phyloP scores from a whole-genome alignment of 2,888 invertebrate genomes.

The Microplitis deprimator region DNA sequence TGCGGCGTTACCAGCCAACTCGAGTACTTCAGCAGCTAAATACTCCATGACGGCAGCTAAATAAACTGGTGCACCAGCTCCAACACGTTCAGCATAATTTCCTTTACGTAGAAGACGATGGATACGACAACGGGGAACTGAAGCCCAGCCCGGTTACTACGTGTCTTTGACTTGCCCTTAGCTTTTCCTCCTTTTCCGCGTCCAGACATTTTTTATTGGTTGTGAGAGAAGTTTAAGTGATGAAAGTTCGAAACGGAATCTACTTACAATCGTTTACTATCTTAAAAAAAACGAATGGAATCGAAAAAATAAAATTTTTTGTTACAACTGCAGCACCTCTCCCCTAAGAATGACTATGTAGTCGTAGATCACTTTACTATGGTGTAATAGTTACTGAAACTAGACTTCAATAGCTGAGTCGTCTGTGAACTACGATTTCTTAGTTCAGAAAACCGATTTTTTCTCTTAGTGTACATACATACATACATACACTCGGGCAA shows the following conservation, averaged over 20 bases:
- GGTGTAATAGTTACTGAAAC: no score
- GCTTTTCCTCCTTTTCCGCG: conserved; percentile 15
- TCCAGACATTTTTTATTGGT: conserved; percentile 9
- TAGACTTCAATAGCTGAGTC: no score
- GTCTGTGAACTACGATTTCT: no score
- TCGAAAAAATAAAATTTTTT: no score
- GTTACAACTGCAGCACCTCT: no score
- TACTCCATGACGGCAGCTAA: conserved; percentile 7
- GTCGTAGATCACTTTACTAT: no score
- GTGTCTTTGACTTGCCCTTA: conserved; percentile 7
- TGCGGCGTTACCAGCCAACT: conserved; percentile 8
- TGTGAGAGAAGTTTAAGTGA: neutral
- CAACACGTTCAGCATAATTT: conserved; percentile 13
- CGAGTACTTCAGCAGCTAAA: conserved; percentile 7
- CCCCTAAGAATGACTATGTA: no score
- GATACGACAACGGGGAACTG: conserved; percentile 19
- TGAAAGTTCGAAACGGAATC: neutral
- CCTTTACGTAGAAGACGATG: conserved; percentile 20
- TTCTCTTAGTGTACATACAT: no score
- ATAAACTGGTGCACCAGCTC: conserved; percentile 11
- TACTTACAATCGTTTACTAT: no score
- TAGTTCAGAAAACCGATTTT: no score
- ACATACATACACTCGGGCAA: no score
- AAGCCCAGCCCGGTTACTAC: neutral
- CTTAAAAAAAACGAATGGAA: no score